Base-by-base conservation (phyloP, 2,113 vertebrate species). In the Xenotilapia flavipinnis region DNA sequence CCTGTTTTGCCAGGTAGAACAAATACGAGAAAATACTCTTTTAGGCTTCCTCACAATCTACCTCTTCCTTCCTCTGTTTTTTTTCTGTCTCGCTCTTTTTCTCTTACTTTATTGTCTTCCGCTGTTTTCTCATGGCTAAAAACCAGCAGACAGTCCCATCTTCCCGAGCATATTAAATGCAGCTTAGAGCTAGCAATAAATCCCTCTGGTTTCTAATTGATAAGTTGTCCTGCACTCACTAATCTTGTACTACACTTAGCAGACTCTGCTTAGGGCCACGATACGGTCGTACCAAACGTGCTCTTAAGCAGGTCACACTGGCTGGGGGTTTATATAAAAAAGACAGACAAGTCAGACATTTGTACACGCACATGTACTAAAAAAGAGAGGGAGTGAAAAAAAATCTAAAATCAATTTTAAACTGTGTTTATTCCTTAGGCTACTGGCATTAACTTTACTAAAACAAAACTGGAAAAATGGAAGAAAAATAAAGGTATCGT, bases 1-100 rank as follows among this genome's bases (percentile, higher is more conserved):
- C 91, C 89, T 93, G 93, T 94, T 95, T 89, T 92, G 86, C 89
- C 91, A 91, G 89, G 90, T 94, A 94, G 91, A 94, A 95, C 91
- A 94, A 92, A 96, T 77, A 80, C 79, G 81, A 92, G 68, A 89
- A 84, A 90, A 94, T 51, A 79, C 36, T 65, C 26, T 42, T n/a
- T 40, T 36, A 55, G 33, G 26, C 56, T 83, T 90, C 82, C 81
- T 88, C 42, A 58, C 26, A 83, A 56, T 77, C 62, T 49, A 68
- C 86, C 51, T 86, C 15, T 86, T 86, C 56, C 54, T 56, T 31
- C 17, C 40, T 21, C 21, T 15, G 2, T 42, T 13, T 85, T 28
- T 58, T 38, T 65, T 38, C 33, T 65, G 60, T 38, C 28, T 38
- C 1, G 23, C 12, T 33, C 26, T 19, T n/a, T 26, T 79, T 60